phyloP scores from a whole-genome alignment of 2,888 invertebrate genomes.

The Uropetala carovei region DNA sequence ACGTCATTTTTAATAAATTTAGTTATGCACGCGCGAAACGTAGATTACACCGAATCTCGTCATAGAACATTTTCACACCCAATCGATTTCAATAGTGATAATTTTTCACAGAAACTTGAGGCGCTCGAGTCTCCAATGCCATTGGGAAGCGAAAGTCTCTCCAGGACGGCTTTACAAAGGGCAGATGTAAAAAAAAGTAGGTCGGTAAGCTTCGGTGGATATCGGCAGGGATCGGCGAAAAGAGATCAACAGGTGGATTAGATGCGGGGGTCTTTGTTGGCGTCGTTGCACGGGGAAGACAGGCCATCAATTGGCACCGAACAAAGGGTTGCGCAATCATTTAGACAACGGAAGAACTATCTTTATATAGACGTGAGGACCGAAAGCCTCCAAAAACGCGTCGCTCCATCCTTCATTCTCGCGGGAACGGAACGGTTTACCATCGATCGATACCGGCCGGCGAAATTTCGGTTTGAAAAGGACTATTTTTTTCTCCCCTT shows the following conservation, averaged over 20 bases:
- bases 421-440: no score
- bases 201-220: slow-evolving; percentile 7
- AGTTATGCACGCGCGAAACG: no score
- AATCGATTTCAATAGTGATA: no score
- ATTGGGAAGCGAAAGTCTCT: background rate
- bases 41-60: no score
- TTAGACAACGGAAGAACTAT: background rate
- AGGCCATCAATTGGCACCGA: background rate
- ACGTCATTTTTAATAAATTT: no score
- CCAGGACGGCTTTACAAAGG: background rate
- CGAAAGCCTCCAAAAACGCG: background rate
- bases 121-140: background rate
- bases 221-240: slow-evolving; percentile 37
- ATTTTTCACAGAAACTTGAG: no score
- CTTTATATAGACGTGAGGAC: background rate
- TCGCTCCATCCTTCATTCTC: no score
- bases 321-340: background rate
- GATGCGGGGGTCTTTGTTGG: background rate
- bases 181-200: background rate
- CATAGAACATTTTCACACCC: no score
- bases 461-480: no score
- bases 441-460: no score
- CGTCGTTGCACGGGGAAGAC: background rate
- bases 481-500: no score
- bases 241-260: background rate